Evolutionary conservation across 2,888 invertebrate genomes (phyloP).

Genomic region (Uropetala carovei): DNA sequence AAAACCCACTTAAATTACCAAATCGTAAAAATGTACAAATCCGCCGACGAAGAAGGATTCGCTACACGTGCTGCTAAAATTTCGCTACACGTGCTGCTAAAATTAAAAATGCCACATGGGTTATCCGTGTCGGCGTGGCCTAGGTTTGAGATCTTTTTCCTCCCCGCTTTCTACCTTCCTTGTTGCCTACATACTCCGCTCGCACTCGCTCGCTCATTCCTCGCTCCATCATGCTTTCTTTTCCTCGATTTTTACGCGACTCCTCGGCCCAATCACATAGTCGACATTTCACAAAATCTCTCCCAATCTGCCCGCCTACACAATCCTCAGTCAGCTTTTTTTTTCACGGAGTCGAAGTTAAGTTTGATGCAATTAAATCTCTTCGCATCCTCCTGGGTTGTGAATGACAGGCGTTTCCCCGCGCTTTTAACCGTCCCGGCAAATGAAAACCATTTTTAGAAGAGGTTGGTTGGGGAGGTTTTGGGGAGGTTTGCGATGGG

Average conservation of each 20-base stretch:
- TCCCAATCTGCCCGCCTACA: slow-evolving; percentile 32
- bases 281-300: neutral
- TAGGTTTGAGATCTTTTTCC: too few species aligned
- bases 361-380: slow-evolving; percentile 65
- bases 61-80: neutral
- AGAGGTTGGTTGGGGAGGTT: neutral
- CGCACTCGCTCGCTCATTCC: neutral
- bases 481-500: neutral
- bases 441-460: slow-evolving; percentile 40
- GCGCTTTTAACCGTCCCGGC: slow-evolving; percentile 24
- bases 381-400: slow-evolving; percentile 40
- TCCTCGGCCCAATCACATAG: neutral
- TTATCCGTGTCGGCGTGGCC: too few species aligned
- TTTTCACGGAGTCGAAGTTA: slow-evolving; percentile 18
- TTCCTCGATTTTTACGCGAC: neutral
- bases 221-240: neutral
- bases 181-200: neutral
- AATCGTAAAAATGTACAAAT: neutral
- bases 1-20: neutral
- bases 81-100: neutral
- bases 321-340: neutral
- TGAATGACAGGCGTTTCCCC: slow-evolving; percentile 46
- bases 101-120: neutral
- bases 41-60: neutral
- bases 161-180: too few species aligned